Percentiles rank a stretch among this genome's conserved stretches.
Evolutionary conservation across 2,888 invertebrate genomes (phyloP).

Genomic region (Gordius sp.): DNA sequence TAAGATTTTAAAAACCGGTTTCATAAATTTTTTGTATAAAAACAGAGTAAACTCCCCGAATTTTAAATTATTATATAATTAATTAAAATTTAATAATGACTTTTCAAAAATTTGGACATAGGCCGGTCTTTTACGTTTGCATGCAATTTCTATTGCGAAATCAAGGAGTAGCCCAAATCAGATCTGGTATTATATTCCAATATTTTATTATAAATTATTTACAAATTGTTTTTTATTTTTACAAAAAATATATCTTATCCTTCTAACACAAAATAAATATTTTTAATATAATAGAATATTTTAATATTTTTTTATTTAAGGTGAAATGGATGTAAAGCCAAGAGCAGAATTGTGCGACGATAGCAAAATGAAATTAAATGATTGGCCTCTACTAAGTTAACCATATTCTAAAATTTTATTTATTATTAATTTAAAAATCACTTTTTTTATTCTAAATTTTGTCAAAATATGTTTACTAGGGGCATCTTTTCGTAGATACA

Average conservation of each 20-base stretch:
- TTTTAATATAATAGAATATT: background rate
- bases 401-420: background rate
- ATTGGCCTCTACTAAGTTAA: constrained; percentile 5
- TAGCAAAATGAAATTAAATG: background rate
- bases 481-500: background rate
- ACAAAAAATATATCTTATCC: background rate
- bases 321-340: background rate
- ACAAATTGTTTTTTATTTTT: background rate
- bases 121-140: no score
- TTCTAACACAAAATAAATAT: background rate
- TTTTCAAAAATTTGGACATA: no score
- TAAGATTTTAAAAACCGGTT: no score
- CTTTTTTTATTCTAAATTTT: no score
- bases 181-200: background rate
- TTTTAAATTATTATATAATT: no score
- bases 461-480: constrained; percentile 4
- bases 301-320: background rate
- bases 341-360: background rate
- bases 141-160: constrained; percentile 12
- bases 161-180: constrained; percentile 6
- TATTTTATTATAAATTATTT: background rate
- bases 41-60: no score
- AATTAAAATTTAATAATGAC: no score
- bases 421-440: no score
- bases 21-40: no score